A percentile compares a stretch with the other conserved stretches of the same genome.
These are phyloP conservation scores for Lepidurus couesii DNA, from an alignment of 1,140 invertebrate genomes.

Conservation along the genomic window DNA sequence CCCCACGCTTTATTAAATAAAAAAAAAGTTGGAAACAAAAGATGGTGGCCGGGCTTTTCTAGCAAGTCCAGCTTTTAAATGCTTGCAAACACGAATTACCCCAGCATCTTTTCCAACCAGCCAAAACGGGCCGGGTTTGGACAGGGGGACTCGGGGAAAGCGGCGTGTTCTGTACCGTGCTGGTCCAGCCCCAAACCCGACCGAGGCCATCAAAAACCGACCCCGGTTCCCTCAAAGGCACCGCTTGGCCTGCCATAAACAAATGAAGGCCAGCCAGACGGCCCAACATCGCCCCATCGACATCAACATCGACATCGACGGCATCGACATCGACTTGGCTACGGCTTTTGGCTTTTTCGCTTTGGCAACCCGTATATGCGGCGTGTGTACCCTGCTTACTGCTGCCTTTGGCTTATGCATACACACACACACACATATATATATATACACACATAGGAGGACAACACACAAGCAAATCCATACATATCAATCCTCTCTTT, in stretches of 20 bases:
- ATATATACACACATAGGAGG: neutral
- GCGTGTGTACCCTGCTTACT: neutral
- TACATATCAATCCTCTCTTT: constrained; percentile 19
- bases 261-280: constrained; percentile 20
- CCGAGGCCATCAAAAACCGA: constrained; percentile 17
- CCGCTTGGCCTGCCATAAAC: constrained; percentile 20
- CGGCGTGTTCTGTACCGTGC: too few relatives aligned
- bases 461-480: constrained; percentile 21
- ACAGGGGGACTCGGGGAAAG: neutral
- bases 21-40: neutral
- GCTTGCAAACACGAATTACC: too few relatives aligned
- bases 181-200: neutral
- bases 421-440: neutral
- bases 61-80: too few relatives aligned
- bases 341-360: neutral
- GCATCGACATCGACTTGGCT: too few relatives aligned
- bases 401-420: neutral
- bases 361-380: neutral
- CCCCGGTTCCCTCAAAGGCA: constrained; percentile 16
- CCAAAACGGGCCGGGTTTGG: neutral
- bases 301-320: neutral
- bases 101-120: neutral
- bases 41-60: neutral
- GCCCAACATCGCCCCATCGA: neutral
- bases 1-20: neutral